Evolutionary conservation across 2,113 vertebrate species (phyloP).

Genomic region (Glaucidium brasilianum): DNA sequence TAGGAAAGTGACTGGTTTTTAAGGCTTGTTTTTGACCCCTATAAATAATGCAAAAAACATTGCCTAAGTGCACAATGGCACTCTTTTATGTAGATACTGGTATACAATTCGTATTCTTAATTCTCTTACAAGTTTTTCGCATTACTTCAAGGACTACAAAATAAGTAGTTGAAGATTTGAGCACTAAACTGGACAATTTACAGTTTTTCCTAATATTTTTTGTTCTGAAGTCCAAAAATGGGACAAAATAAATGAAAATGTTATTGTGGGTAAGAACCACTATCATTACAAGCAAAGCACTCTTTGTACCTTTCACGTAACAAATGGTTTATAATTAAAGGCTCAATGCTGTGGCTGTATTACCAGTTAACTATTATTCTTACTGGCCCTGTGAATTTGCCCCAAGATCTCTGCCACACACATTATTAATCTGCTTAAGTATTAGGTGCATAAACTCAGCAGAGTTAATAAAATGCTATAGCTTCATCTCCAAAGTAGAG

Average conservation of each 20-base stretch:
- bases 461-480: constrained; percentile 56
- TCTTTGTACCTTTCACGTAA: background rate
- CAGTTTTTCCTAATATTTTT: background rate
- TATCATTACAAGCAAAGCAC: background rate
- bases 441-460: constrained; percentile 47
- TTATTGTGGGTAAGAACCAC: background rate
- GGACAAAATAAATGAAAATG: background rate
- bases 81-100: background rate
- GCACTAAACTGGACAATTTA: background rate
- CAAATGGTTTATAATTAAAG: constrained; percentile 42
- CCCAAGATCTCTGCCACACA: constrained; percentile 31
- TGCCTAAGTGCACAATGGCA: background rate
- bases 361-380: constrained; percentile 30
- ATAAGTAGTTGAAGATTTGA: background rate
- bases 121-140: constrained; percentile 10
- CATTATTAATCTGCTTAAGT: constrained; percentile 56
- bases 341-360: background rate
- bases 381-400: constrained; percentile 25
- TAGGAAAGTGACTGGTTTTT: constrained; percentile 33
- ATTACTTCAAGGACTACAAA: background rate
- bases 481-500: constrained; percentile 44
- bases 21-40: constrained; percentile 39
- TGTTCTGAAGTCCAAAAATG: background rate
- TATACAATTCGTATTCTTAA: constrained; percentile 22
- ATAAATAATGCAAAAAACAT: constrained; percentile 19